Evolutionary conservation across 2,113 vertebrate species (phyloP), one percentile per base, ranked within the genome.

Genomic region (Andinoacara biseriatus): DNA sequence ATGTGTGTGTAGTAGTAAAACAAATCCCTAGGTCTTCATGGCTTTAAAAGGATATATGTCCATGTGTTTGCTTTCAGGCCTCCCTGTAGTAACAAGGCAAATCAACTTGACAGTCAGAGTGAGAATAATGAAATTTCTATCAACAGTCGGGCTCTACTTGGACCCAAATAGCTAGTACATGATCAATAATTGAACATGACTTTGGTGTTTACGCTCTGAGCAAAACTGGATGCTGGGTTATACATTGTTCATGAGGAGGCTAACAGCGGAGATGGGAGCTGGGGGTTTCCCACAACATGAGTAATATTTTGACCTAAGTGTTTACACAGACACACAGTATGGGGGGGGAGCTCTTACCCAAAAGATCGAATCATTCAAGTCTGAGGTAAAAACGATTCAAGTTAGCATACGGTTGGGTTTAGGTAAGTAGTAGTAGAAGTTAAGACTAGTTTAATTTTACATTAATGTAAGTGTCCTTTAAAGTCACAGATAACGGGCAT

Each of bases 181-280:
- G 49, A 87, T 90, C 86, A 83, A 86, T 91, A 86, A 92, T 90
- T 91, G 78, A 92, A 85, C 52, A 62, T 3, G 74, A 80, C 76
- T 54, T 87, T 81, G 74, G 61, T 88, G 85, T 87, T 90, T 85
- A 90, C 40, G 78, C 87, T 83, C 62, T 24, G 58, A 90, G 89
- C 84, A 85, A 88, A 88, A 86, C 56, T 46, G 78, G 89, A 87
- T 61, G 35, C 40, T 82, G 17, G 58, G 86, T 77, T 82, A 85
- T 87, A 35, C 86, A 89, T 90, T 83, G 80, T 89, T 85, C 13
- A 87, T 86, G 86, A 82, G 86, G 58, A 58, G 56, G 17, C 60
- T 54, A 76, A 62, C 61, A 74, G 29, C 79, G 29, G 52, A 81
- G 81, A 67, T 82, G 38, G 46, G 15, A 72, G 60, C 18, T 61